Conservation (phyloP, 2,888 invertebrate species). For the Onthophagus sagittarius region DNA sequence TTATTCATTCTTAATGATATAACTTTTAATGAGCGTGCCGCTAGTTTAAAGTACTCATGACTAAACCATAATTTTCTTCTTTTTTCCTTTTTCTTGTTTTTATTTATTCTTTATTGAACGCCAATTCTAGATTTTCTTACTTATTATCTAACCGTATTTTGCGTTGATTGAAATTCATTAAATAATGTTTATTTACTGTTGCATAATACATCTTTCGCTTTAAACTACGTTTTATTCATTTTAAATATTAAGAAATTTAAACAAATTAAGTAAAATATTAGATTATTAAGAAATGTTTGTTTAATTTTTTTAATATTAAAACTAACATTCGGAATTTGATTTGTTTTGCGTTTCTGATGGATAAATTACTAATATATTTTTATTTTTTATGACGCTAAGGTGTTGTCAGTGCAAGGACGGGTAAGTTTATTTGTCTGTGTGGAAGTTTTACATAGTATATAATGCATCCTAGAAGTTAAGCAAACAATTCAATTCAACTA, state of each 20-base stretch:
- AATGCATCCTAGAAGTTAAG: background rate
- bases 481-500: background rate
- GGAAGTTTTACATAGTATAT: background rate
- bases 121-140: background rate
- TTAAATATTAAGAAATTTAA: background rate
- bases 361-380: conserved; percentile 15
- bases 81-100: background rate
- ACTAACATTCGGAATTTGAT: conserved; percentile 6
- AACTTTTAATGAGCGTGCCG: too few species aligned
- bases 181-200: background rate
- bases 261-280: background rate
- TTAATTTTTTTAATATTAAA: background rate
- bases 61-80: background rate
- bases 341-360: background rate
- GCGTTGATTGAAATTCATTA: background rate
- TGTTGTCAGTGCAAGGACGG: conserved; percentile 60
- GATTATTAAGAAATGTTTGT: too few species aligned
- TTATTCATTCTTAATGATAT: too few species aligned
- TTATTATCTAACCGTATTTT: background rate
- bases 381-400: conserved; percentile 46
- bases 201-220: background rate
- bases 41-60: too few species aligned
- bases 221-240: background rate
- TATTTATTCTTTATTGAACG: background rate
- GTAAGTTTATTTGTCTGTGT: conserved; percentile 50